These are phyloP conservation scores for Megalurothrips usitatus DNA, from an alignment of 2,888 invertebrate species.

Conservation along the genomic window DNA sequence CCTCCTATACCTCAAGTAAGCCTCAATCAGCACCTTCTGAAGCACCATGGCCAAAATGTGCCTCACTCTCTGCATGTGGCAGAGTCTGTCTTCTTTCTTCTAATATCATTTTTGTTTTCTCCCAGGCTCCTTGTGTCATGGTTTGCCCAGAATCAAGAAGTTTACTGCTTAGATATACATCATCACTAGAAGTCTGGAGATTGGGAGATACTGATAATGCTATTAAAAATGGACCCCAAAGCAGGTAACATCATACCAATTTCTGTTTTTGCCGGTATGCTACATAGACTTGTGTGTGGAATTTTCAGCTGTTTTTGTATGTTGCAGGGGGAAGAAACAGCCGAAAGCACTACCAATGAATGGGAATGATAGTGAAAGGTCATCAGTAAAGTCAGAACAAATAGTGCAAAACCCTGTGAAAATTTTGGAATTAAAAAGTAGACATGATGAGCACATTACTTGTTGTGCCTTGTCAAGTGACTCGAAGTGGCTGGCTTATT, in stretches of 20 bases:
- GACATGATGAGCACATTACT: conserved; percentile 61
- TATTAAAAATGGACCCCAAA: background rate
- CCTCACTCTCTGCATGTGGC: conserved; percentile 31
- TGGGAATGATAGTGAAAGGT: background rate
- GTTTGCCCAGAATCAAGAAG: conserved; percentile 1
- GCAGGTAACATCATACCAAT: background rate
- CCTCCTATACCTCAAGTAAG: conserved; percentile 63
- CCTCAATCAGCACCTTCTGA: conserved; percentile 17
- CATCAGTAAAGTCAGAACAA: background rate
- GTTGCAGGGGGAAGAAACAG: too few species aligned
- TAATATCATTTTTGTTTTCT: conserved; percentile 5
- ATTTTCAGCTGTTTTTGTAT: too few species aligned
- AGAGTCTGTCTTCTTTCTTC: too few species aligned
- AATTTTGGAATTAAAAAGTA: conserved; percentile 62
- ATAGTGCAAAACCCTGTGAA: conserved; percentile 56
- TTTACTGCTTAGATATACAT: conserved; percentile 49
- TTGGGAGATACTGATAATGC: conserved; percentile 50
- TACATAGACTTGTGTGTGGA: background rate
- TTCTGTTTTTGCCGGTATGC: background rate
- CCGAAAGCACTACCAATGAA: background rate
- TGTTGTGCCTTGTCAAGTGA: conserved; percentile 66
- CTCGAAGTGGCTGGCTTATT: conserved; percentile 69
- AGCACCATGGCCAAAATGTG: conserved; percentile 33
- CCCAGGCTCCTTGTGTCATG: conserved; percentile 29
- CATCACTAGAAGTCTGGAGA: conserved; percentile 61